These are phyloP conservation scores for Oikopleura albicans DNA, from an alignment of 23 tunicate genomes.

Conservation along the genomic window DNA sequence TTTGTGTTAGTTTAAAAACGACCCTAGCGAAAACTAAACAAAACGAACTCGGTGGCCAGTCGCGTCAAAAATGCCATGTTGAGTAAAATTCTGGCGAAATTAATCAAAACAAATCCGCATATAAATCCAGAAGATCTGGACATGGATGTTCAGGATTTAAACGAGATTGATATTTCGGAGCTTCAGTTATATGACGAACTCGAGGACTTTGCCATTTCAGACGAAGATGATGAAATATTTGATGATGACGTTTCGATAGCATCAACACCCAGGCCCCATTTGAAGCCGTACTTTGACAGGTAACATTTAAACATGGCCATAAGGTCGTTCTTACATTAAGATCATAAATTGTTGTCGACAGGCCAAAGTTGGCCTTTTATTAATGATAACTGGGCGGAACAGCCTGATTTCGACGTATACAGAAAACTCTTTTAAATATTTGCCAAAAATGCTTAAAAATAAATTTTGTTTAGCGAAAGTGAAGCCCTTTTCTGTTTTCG, in stretches of 20 bases:
- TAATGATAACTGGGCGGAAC: too few relatives aligned
- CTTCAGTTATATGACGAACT: background rate
- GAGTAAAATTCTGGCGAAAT: background rate
- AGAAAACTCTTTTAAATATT: too few relatives aligned
- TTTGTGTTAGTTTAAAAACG: too few relatives aligned
- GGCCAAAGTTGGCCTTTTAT: too few relatives aligned
- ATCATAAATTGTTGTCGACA: too few relatives aligned
- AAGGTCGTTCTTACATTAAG: too few relatives aligned
- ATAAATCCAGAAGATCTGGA: slow-evolving; percentile 12
- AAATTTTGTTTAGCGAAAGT: too few relatives aligned
- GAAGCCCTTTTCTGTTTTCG: too few relatives aligned
- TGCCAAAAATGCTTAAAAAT: too few relatives aligned
- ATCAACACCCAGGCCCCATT: background rate
- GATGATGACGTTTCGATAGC: background rate
- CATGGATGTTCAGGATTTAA: background rate
- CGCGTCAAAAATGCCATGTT: background rate
- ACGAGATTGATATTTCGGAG: background rate
- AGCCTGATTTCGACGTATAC: too few relatives aligned
- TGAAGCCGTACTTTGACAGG: slow-evolving; percentile 1
- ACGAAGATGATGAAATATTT: background rate
- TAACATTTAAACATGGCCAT: too few relatives aligned
- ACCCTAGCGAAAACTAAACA: too few relatives aligned
- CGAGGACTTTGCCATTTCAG: background rate
- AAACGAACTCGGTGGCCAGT: background rate
- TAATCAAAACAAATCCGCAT: slow-evolving; percentile 10